Base-by-base conservation (phyloP, 1,140 invertebrate genomes). In the Harlomillsia oculata region DNA sequence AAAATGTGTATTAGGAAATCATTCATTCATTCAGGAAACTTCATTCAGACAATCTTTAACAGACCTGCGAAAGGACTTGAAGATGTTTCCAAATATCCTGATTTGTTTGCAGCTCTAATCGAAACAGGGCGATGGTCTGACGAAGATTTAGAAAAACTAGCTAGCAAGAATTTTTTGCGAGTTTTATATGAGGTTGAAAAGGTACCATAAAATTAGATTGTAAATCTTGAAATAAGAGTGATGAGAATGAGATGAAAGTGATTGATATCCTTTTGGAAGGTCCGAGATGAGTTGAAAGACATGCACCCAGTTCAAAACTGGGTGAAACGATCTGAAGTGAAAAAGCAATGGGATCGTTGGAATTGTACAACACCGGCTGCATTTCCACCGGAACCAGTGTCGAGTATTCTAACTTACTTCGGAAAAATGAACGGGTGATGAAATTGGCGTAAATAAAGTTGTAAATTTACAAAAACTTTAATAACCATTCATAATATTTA, bases 1-100 rank as follows among this genome's bases (percentile, higher is more conserved):
- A 60, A n/a, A 30, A 16, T 13, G 9, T 2, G 14, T 50, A 18
- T 18, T 3, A 20, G 13, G 8, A 21, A 41, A 25, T 9, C 34
- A 18, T 46, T 34, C 6, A 30, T 14, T 21, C 8, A 45, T 16
- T 14, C 32, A 8, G 8, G 14, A 14, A 9, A 9, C 18, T 46
- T 46, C 18, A 46, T 46, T 25, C 18, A 11, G 8, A 23, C 6
- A 43, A 11, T 9, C 8, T 43, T 13, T 46, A 14, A 6, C 32
- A 78, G 58, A 68, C 71, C 53, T 9, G 73, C 76, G 1, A 46
- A 59, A 20, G 76, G 74, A 5, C 60, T 78, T 25, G 74, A 77
- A 62, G 76, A 78, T 61, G 75, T 74, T 0, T 76, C 75, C 21
- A 74, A 69, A 45, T 78, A 75, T 59, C 77, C 76, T 0, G 65